Base-by-base conservation (phyloP, 2,797 vertebrate species). In the Myotis planiceps region DNA sequence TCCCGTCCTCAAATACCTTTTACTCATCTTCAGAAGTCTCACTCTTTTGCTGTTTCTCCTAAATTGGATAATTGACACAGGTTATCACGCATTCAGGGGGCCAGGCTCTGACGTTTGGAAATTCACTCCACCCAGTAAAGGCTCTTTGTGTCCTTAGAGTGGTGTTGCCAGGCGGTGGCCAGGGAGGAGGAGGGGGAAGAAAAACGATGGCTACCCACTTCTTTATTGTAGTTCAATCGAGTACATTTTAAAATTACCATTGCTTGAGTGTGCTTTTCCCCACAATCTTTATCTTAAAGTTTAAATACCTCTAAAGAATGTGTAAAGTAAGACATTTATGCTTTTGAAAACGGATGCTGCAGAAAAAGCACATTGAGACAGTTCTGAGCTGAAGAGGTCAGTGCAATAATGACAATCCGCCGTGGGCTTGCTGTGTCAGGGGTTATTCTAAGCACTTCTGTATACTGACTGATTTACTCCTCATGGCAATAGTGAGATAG, bases 211-310 rank as follows among this genome's bases (percentile, higher is more conserved):
- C 13, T 75, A 29, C 8, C 4, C 18, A 49, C 9, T 3, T 32
- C 14, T 71, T 87, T 34, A 71, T n/a, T 18, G 42, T 6, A 32
- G 34, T 68, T 63, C 66, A n/a, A 78, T 29, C 13, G 72, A 68
- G 16, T n/a, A 10, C 12, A 60, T 51, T 80, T 93, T 47, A 34
- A 76, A 91, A 42, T 78, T 18, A 25, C 23, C 42, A 49, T 32
- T 58, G 81, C 4, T 82, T 95, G 80, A 21, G 71, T 18, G 6
- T 69, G 19, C 37, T 51, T 55, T 92, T 86, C 12, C n/a, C 4
- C 13, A 72, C 10, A 23, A 37, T 25, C n/a, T 74, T 72, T 47
- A 71, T n/a, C 83, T 88, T 63, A 79, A 39, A 72, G 29, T 89
- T 45, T 79, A 79, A 88, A 27, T 72, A 29, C 39, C 25, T 25